Percentiles rank a stretch among this genome's conserved stretches.
Conservation (phyloP, 1,140 invertebrate species). For the Protaetia brevitarsis region DNA sequence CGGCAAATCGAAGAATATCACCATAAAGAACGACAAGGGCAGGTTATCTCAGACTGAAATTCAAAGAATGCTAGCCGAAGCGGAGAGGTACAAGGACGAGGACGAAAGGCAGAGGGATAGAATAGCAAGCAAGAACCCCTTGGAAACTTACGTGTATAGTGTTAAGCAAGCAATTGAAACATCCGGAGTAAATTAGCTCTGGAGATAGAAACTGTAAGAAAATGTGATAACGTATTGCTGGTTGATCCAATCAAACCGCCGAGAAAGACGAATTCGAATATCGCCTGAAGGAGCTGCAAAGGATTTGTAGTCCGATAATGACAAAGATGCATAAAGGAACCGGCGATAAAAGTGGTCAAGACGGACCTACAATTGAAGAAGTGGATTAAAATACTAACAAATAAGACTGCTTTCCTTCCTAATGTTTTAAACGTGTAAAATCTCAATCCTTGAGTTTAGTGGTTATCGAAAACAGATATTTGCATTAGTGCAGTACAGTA, state of each 20-base stretch:
- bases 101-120: constrained; percentile 57
- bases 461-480: background rate
- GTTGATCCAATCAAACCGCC: constrained; percentile 63
- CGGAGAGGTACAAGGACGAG: constrained; percentile 57
- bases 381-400: constrained; percentile 42
- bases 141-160: constrained; percentile 70
- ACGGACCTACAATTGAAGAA: constrained; percentile 48
- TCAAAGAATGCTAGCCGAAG: constrained; percentile 72
- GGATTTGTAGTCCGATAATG: constrained; percentile 53
- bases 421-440: background rate
- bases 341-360: constrained; percentile 24
- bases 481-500: background rate
- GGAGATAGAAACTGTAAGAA: constrained; percentile 51
- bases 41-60: constrained; percentile 76
- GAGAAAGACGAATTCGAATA: constrained; percentile 62
- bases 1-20: constrained; percentile 60
- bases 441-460: background rate
- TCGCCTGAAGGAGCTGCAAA: constrained; percentile 53
- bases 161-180: constrained; percentile 50
- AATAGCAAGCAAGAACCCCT: constrained; percentile 62
- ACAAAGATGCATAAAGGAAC: constrained; percentile 50
- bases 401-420: background rate
- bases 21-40: constrained; percentile 81
- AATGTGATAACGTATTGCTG: constrained; percentile 60
- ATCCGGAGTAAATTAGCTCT: constrained; percentile 37